Evolutionary conservation across 1,140 invertebrate genomes (phyloP).

Genomic region (Fragariocoptes setiger): DNA sequence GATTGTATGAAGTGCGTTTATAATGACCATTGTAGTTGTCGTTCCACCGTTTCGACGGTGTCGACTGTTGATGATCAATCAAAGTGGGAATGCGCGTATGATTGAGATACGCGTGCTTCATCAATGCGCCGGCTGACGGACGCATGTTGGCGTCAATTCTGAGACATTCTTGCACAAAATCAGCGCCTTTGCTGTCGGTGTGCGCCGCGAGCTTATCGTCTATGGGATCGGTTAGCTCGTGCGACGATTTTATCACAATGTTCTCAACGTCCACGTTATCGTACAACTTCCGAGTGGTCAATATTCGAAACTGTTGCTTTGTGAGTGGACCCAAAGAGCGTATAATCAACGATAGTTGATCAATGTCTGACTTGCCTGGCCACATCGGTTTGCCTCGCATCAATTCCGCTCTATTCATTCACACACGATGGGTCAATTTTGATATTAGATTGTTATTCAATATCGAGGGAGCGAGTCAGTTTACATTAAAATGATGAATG

Average conservation of each 20-base stretch:
- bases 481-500: too few species aligned
- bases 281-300: conserved; percentile 79
- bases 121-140: conserved; percentile 55
- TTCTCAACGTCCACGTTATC: conserved; percentile 27
- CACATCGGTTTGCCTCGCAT: conserved; percentile 76
- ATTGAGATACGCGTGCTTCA: conserved; percentile 62
- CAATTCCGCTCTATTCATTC: too few species aligned
- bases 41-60: too few species aligned
- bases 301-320: conserved; percentile 71
- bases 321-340: conserved; percentile 50
- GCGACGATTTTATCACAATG: conserved; percentile 35
- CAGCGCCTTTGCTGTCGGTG: conserved; percentile 31
- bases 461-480: too few species aligned
- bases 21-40: too few species aligned
- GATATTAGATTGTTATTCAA: too few species aligned
- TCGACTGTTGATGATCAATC: too few species aligned
- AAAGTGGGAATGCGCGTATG: too few species aligned
- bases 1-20: too few species aligned
- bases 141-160: conserved; percentile 69
- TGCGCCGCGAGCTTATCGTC: conserved; percentile 45
- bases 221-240: conserved; percentile 32
- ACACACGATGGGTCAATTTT: too few species aligned
- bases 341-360: conserved; percentile 81
- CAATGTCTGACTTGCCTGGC: conserved; percentile 91
- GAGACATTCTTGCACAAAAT: conserved; percentile 60